These are phyloP conservation scores for Rotaria macrura DNA, from an alignment of 2,888 invertebrate genomes.

Conservation along the genomic window DNA sequence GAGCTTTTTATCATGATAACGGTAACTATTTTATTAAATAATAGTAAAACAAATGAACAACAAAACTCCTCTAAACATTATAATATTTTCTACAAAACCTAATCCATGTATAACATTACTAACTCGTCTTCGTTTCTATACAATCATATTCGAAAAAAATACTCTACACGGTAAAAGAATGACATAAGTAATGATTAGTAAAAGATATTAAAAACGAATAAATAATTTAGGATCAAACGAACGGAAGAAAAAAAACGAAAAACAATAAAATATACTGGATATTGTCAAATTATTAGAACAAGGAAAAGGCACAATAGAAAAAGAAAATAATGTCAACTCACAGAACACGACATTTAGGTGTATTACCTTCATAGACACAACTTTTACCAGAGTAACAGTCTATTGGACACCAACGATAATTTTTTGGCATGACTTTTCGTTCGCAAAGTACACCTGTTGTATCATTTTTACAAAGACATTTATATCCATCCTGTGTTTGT, in stretches of 20 bases:
- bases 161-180: slow-evolving; percentile 10
- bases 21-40: not conserved
- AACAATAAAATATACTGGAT: not conserved
- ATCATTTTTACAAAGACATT: slow-evolving; percentile 17
- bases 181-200: not conserved
- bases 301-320: not conserved
- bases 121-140: not conserved
- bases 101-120: not conserved
- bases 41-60: not conserved
- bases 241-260: not conserved
- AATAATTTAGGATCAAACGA: not conserved
- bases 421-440: not conserved
- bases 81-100: not conserved
- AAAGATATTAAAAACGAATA: not conserved
- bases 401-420: slow-evolving; percentile 12
- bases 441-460: slow-evolving; percentile 29
- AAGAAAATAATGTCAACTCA: not conserved
- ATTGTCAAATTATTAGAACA: not conserved
- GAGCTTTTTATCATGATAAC: not conserved
- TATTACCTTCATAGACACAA: slow-evolving; percentile 13
- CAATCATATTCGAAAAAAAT: not conserved
- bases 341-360: slow-evolving; percentile 5
- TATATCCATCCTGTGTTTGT: not conserved
- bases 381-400: not conserved
- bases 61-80: not conserved